Evolutionary conservation across 1,140 invertebrate genomes (phyloP).

Genomic region (Zaprionus davidi): DNA sequence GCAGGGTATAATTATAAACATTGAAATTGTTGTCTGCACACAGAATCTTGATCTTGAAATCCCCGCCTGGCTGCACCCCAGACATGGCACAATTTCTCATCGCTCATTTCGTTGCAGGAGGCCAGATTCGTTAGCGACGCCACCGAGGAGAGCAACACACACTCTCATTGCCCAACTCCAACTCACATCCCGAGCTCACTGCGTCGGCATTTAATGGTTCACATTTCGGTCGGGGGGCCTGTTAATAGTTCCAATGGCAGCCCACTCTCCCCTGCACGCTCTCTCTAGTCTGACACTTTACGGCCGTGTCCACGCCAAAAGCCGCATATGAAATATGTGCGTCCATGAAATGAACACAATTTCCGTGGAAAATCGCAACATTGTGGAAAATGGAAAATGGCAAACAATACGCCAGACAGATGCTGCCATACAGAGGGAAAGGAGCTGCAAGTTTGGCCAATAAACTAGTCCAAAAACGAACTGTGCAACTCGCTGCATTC

Average conservation of each 20-base stretch:
- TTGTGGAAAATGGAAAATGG: constrained; percentile 74
- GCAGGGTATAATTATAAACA: constrained; percentile 58
- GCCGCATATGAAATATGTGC: constrained; percentile 79
- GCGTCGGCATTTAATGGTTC: constrained; percentile 21
- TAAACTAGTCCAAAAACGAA: constrained; percentile 16
- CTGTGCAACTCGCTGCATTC: neutral
- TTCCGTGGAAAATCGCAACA: constrained; percentile 81
- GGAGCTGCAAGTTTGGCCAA: neutral
- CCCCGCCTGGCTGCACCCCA: constrained; percentile 26
- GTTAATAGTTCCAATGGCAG: constrained; percentile 54
- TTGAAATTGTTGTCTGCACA: constrained; percentile 50
- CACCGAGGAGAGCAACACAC: neutral
- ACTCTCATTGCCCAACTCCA: neutral
- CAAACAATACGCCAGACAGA: constrained; percentile 19
- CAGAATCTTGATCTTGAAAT: constrained; percentile 70
- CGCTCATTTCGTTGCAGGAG: constrained; percentile 73
- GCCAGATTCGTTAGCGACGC: constrained; percentile 39
- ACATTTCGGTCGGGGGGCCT: constrained; percentile 34
- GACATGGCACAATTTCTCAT: constrained; percentile 78
- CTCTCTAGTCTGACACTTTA: constrained; percentile 55
- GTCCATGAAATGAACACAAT: constrained; percentile 75
- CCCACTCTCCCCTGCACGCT: neutral
- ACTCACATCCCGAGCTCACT: neutral
- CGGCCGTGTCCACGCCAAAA: constrained; percentile 29
- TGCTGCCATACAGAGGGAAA: neutral